Conservation (phyloP, 2,113 vertebrate species). For the Syngnathus floridae region DNA sequence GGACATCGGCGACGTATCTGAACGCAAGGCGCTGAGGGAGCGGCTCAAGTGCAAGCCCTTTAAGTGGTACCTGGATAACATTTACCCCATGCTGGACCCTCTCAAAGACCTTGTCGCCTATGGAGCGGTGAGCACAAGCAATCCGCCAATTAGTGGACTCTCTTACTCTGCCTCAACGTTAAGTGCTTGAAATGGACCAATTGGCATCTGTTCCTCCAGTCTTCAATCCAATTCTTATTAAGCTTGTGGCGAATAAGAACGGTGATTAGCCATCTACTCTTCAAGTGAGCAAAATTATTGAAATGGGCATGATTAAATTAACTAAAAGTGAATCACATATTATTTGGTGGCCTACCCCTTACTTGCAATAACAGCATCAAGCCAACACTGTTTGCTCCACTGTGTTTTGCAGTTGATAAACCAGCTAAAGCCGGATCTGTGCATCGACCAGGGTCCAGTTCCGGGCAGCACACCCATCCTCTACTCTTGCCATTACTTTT, state of each 20-base stretch:
- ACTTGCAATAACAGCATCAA: no score
- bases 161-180: background rate
- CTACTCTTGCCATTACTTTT: constrained; percentile 44
- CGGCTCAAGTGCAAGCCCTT: constrained; percentile 88
- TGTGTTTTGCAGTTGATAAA: constrained; percentile 45
- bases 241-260: no score
- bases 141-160: background rate
- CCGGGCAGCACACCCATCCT: constrained; percentile 53
- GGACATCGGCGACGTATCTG: constrained; percentile 86
- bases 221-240: no score
- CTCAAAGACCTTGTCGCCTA: constrained; percentile 33
- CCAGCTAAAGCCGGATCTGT: constrained; percentile 26
- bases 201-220: no score
- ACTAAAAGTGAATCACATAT: no score
- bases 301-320: no score
- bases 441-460: constrained; percentile 61
- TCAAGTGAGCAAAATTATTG: no score
- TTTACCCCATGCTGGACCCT: constrained; percentile 78
- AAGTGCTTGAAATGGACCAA: background rate
- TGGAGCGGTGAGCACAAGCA: constrained; percentile 54
- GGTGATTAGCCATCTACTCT: no score
- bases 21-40: constrained; percentile 81
- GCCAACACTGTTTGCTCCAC: background rate
- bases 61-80: constrained; percentile 89
- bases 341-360: no score